Evolutionary conservation across 2,888 invertebrate species (phyloP), one percentile per base, ranked within the genome.

Genomic region (Ecliptopera silaceata): DNA sequence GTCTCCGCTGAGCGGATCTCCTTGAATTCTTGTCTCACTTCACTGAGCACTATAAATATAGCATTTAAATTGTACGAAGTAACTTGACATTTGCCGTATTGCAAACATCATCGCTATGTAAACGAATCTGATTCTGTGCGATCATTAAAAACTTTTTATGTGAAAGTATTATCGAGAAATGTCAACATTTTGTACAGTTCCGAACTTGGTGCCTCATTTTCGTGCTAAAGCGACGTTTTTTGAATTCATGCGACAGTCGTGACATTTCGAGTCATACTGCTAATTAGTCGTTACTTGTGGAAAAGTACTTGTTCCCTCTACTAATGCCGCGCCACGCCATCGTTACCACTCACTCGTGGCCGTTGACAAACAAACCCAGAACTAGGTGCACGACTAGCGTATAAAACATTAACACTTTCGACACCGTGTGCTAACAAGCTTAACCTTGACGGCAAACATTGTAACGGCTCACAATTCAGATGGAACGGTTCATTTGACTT

Each of bases 1-100:
- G 64, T 62, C 56, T 61, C 64, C 59, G 53, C 49, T 61, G 69
- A 77, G 74, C 66, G 66, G 79, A 61, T 79, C 68, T 72, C 79
- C 79, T 79, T 79, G 79, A 71, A 65, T 60, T 56, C 63, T 63
- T 64, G 67, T 61, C 64, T 64, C 72, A 71, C 69, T 64, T 55
- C 64, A 60, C 53, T 51, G 61, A 12, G 42, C 56, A 57, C 50
- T 20, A 49, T 43, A 46, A 43, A 61, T 48, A 63, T 41, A 64
- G 44, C 46, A 51, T 39, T 58, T 32, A n/a, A 51, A 31, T 44
- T 52, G 20, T 55, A 64, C 55, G 20, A 57, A 64, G 49, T 52
- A 29, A 47, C 55, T 12, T 41, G 22, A 41, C 49, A 49, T 42
- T 50, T 50, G 32, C 41, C 18, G 18, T 49, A 32, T 39, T 34